Evolutionary conservation across 2,888 invertebrate species (phyloP).

Genomic region (Tortrix viridana): DNA sequence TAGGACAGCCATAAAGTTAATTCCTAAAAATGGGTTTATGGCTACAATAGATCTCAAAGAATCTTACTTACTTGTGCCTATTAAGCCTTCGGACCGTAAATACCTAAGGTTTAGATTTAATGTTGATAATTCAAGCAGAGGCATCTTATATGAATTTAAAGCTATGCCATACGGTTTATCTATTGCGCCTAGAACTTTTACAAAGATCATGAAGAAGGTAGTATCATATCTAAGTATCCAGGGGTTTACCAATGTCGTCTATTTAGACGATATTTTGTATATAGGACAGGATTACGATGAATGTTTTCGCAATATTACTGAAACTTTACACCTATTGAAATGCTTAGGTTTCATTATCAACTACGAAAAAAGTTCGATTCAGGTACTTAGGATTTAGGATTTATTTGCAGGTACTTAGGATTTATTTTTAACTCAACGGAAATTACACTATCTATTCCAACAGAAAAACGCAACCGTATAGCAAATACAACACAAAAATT

Average conservation of each 20-base stretch:
- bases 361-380: slow-evolving; percentile 30
- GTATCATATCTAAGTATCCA: slow-evolving; percentile 9
- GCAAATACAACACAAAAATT: slow-evolving; percentile 4
- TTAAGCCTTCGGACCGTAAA: slow-evolving; percentile 20
- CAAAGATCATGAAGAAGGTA: slow-evolving; percentile 36
- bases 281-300: slow-evolving; percentile 15
- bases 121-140: background rate
- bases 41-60: too few relatives aligned
- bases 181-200: slow-evolving; percentile 35
- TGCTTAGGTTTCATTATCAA: slow-evolving; percentile 36
- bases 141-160: slow-evolving; percentile 34
- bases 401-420: slow-evolving; percentile 34
- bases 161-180: slow-evolving; percentile 34
- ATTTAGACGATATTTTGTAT: slow-evolving; percentile 34
- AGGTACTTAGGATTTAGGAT: too few relatives aligned
- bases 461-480: slow-evolving; percentile 8
- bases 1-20: background rate
- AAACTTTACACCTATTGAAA: slow-evolving; percentile 9
- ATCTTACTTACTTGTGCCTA: slow-evolving; percentile 1
- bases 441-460: slow-evolving; percentile 7
- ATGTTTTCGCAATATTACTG: slow-evolving; percentile 20
- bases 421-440: slow-evolving; percentile 28
- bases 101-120: slow-evolving; percentile 38
- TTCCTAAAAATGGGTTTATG: too few relatives aligned
- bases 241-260: slow-evolving; percentile 12